Percentiles rank a stretch among this genome's conserved stretches.
Evolutionary conservation across 2,113 vertebrate genomes (phyloP).

Genomic region (Xiphophorus maculatus): DNA sequence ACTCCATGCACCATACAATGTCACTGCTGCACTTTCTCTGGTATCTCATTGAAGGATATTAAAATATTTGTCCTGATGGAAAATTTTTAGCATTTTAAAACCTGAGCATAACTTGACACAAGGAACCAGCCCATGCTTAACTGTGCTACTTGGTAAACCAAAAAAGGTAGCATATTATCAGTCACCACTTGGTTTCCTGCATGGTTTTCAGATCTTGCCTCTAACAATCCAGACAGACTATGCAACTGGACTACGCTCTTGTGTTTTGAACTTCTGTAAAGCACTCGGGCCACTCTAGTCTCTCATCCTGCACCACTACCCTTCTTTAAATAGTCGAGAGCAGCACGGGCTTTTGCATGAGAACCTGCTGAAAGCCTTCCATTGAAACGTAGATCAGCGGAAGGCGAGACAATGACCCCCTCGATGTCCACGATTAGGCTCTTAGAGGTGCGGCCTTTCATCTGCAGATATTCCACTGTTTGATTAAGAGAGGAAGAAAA

Average conservation of each 20-base stretch:
- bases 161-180: conserved; percentile 28
- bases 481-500: conserved; percentile 76
- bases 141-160: neutral
- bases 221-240: conserved; percentile 42
- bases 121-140: neutral
- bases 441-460: conserved; percentile 71
- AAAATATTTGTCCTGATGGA: neutral
- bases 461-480: conserved; percentile 71
- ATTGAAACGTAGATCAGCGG: conserved; percentile 67
- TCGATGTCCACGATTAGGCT: conserved; percentile 67
- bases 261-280: conserved; percentile 56
- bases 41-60: neutral
- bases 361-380: conserved; percentile 69
- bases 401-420: conserved; percentile 74
- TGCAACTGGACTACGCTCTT: conserved; percentile 42
- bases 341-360: conserved; percentile 62
- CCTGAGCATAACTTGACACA: neutral
- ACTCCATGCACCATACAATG: neutral
- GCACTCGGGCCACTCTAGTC: conserved; percentile 54
- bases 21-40: neutral
- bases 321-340: conserved; percentile 51
- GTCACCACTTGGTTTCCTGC: conserved; percentile 28
- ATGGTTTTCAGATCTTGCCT: conserved; percentile 38
- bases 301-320: conserved; percentile 41
- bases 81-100: neutral